A percentile compares a stretch with the other conserved stretches of the same genome.
phyloP scores from a whole-genome alignment of 2,113 vertebrate genomes.

The Electrona antarctica region DNA sequence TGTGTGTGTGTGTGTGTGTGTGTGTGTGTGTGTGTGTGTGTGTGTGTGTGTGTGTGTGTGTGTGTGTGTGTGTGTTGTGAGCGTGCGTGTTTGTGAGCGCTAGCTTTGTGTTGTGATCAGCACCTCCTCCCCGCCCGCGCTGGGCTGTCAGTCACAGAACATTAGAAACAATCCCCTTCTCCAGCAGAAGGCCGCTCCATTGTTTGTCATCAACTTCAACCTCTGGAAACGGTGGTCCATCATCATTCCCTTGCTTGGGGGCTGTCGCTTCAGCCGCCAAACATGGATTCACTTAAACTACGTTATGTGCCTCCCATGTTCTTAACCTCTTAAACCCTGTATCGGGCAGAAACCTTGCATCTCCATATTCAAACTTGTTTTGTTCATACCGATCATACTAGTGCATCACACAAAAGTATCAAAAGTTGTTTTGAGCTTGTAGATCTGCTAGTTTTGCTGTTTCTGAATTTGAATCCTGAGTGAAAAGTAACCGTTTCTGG shows the following conservation, averaged over 20 bases:
- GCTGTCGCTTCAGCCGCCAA: not conserved
- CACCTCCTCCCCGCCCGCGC: constrained; percentile 39
- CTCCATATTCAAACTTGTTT: no score
- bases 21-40: not conserved
- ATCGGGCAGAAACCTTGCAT: no score
- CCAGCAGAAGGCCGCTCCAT: constrained; percentile 32
- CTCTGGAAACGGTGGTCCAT: constrained; percentile 18
- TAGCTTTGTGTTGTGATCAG: constrained; percentile 48
- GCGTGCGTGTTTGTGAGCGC: not conserved
- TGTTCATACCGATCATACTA: no score
- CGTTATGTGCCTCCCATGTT: no score
- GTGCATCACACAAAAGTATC: no score
- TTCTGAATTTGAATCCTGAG: no score
- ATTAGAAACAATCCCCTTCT: constrained; percentile 31
- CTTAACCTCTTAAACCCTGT: no score
- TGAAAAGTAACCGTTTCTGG: no score
- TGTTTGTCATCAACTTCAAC: constrained; percentile 34
- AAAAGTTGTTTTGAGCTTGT: no score
- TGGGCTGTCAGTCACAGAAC: constrained; percentile 47
- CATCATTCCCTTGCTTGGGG: constrained; percentile 7
- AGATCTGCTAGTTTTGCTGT: no score
- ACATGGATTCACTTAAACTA: constrained; percentile 9
- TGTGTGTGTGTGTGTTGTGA: not conserved
- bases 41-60: not conserved
- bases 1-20: not conserved